Percentiles rank a stretch among this genome's conserved stretches.
Conservation (phyloP, 1,140 invertebrate species). For the Drosophila azteca region DNA sequence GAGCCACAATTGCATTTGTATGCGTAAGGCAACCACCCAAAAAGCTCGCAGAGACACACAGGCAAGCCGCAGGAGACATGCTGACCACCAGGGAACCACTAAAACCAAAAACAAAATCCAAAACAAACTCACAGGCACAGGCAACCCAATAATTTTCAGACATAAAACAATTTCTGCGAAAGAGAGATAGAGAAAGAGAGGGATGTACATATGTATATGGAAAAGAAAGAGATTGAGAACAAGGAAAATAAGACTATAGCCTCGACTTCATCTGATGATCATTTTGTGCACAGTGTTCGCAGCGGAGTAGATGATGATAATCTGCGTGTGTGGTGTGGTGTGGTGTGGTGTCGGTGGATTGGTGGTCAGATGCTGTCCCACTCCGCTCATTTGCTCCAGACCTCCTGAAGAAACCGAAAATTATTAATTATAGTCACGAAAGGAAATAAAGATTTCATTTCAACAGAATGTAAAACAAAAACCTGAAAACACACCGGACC, state of each 20-base stretch:
- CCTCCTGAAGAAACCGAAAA: slow-evolving; percentile 52
- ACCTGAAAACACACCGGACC: slow-evolving; percentile 40
- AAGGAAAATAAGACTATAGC: background rate
- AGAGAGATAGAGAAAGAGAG: slow-evolving; percentile 11
- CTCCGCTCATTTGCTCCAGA: slow-evolving; percentile 21
- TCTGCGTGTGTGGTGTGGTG: slow-evolving; percentile 71
- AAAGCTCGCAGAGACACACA: slow-evolving; percentile 54
- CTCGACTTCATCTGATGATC: slow-evolving; percentile 32
- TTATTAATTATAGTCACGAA: slow-evolving; percentile 83
- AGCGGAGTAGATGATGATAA: slow-evolving; percentile 50
- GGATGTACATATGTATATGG: background rate
- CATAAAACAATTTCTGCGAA: slow-evolving; percentile 73
- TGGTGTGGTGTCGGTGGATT: slow-evolving; percentile 34
- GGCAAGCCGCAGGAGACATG: slow-evolving; percentile 71
- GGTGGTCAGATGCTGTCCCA: slow-evolving; percentile 51
- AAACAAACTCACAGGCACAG: slow-evolving; percentile 3
- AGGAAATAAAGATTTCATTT: slow-evolving; percentile 83
- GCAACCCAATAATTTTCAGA: slow-evolving; percentile 73
- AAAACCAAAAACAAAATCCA: slow-evolving; percentile 46
- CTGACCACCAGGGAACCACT: slow-evolving; percentile 73
- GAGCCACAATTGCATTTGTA: background rate
- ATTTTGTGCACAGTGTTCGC: background rate
- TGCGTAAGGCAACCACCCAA: slow-evolving; percentile 60
- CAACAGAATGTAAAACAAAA: slow-evolving; percentile 75
- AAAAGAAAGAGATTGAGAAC: background rate